Percentiles rank a stretch among this genome's conserved stretches.
These are phyloP conservation scores for Cephus spinipes DNA, from an alignment of 2,888 invertebrate genomes.

Conservation along the genomic window DNA sequence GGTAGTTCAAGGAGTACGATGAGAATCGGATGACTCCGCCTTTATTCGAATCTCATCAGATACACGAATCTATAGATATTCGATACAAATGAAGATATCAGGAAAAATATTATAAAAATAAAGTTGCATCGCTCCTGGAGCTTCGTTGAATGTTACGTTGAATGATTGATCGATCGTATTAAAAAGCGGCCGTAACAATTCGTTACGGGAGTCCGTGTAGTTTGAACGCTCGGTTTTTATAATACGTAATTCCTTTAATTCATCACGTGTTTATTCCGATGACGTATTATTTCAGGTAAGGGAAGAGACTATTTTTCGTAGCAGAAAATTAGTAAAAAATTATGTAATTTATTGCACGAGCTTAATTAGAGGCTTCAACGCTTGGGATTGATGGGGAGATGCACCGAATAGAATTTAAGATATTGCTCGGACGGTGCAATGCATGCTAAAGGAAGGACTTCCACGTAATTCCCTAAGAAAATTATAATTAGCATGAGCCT, in stretches of 20 bases:
- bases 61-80: background rate
- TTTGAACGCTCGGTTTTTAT: background rate
- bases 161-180: background rate
- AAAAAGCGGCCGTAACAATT: background rate
- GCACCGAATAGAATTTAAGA: background rate
- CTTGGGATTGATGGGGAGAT: background rate
- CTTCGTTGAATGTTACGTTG: background rate
- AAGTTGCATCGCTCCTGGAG: background rate
- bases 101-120: background rate
- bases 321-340: constrained; percentile 21
- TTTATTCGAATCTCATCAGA: background rate
- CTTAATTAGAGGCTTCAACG: constrained; percentile 22
- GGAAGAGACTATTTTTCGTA: background rate
- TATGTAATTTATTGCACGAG: constrained; percentile 23
- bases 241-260: background rate
- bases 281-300: constrained; percentile 27
- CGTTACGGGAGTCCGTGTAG: background rate
- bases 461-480: background rate
- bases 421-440: background rate
- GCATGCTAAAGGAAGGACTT: background rate
- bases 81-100: background rate
- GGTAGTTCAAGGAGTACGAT: background rate
- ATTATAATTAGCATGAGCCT: background rate
- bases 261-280: constrained; percentile 11
- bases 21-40: background rate